These are phyloP conservation scores for Meteorus colon DNA, from an alignment of 2,888 invertebrate genomes.

Conservation along the genomic window DNA sequence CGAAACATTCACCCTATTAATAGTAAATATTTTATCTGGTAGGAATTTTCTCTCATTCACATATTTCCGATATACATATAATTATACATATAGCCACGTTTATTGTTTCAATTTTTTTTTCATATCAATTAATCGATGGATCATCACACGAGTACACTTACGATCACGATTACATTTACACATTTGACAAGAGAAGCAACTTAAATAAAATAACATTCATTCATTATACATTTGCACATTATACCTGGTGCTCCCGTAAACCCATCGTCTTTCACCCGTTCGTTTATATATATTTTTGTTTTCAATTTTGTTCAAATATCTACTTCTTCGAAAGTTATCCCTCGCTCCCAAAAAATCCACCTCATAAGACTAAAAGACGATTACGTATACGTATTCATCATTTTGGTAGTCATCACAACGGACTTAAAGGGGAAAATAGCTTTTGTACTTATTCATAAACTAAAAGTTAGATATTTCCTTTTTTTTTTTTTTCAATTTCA, in stretches of 20 bases:
- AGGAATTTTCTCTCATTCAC: slow-evolving; percentile 44
- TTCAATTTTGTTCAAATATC: slow-evolving; percentile 29
- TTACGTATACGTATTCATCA: slow-evolving; percentile 56
- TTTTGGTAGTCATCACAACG: slow-evolving; percentile 67
- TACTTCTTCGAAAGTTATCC: slow-evolving; percentile 37
- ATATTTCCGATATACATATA: slow-evolving; percentile 57
- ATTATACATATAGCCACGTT: slow-evolving; percentile 55
- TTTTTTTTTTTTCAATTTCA: slow-evolving; percentile 10
- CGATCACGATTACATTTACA: slow-evolving; percentile 52
- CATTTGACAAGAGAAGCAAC: slow-evolving; percentile 56
- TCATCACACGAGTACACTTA: slow-evolving; percentile 39
- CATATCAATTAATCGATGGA: slow-evolving; percentile 43
- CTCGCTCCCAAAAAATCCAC: slow-evolving; percentile 49
- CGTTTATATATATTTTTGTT: slow-evolving; percentile 18
- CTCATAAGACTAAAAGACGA: slow-evolving; percentile 56
- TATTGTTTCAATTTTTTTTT: slow-evolving; percentile 44
- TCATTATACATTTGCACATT: slow-evolving; percentile 47
- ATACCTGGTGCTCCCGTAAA: slow-evolving; percentile 43
- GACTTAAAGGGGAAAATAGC: slow-evolving; percentile 65
- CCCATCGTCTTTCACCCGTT: slow-evolving; percentile 42
- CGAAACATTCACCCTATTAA: slow-evolving; percentile 51
- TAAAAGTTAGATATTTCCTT: slow-evolving; percentile 51
- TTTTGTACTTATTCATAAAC: slow-evolving; percentile 67
- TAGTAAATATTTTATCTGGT: slow-evolving; percentile 54
- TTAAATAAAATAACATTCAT: slow-evolving; percentile 57